A percentile compares a stretch with the other conserved stretches of the same genome.
phyloP scores from a whole-genome alignment of 1,140 invertebrate genomes.

The Lepidurus apus region DNA sequence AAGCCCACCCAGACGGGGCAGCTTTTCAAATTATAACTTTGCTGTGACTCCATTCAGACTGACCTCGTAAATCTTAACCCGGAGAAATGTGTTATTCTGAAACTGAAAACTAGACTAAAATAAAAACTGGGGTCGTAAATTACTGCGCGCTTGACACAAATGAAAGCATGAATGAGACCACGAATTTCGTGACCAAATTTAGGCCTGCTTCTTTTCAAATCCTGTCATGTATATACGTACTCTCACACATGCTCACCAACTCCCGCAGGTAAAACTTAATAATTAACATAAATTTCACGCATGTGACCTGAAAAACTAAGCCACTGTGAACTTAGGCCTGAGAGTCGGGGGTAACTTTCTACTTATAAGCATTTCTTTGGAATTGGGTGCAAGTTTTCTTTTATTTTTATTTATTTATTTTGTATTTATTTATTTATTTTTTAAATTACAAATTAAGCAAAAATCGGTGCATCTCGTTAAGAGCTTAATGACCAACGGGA shows the following conservation, averaged over 20 bases:
- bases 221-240: no score
- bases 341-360: no score
- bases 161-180: neutral
- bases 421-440: neutral
- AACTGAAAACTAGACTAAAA: neutral
- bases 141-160: neutral
- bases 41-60: neutral
- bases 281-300: no score
- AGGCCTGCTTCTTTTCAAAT: no score
- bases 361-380: no score
- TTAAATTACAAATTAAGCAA: neutral
- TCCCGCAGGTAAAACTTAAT: no score
- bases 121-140: neutral
- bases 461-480: neutral
- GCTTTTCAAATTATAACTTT: neutral
- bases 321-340: no score
- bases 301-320: no score
- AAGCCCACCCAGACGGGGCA: neutral
- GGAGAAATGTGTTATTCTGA: neutral
- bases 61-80: neutral
- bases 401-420: no score
- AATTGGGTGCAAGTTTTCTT: no score
- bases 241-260: no score
- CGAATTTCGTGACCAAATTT: neutral
- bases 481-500: neutral